Evolutionary conservation across 35 echinoderm and acorn worm genomes (phyloP), one percentile per base, ranked within the genome.

Genomic region (Stichopus chloronotus): DNA sequence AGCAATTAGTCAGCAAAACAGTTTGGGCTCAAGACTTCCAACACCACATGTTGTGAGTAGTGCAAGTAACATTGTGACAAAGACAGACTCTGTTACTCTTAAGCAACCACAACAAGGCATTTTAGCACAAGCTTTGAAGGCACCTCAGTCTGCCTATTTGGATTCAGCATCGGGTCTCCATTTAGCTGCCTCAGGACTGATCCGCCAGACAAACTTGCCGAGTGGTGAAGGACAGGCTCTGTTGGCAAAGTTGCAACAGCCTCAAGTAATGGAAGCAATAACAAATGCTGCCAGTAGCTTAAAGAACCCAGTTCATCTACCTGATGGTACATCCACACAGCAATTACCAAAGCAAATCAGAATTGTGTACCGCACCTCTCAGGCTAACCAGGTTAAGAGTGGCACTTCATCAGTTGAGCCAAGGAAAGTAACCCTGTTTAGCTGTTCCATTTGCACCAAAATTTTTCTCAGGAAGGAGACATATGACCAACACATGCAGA

Each of bases 381-480:
- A 76, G 57, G 19, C 69, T 10, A 91, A 72, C 59, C 69, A 91
- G 90, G 53, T 43, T 5, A 91, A 78, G 12, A n/a, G 24, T 30
- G 25, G 5, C 55, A 65, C 17, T 23, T 6, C 5, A 22, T 12
- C 69, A 12, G 79, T 20, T 65, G 52, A 91, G 54, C 72, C 90
- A 25, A 78, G 76, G 76, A 91, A 91, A 59, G 90, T 91, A 17
- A 79, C 69, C n/a, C 25, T 91, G 7, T 91, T 91, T 72, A 91
- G 76, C 72, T 91, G 90, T 77, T 79, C 90, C 11, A 19, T 79
- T 58, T 91, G 90, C 76, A 78, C 90, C 16, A 91, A 91, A 52
- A 79, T 94, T 23, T 94, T 94, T n/a, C 89, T 94, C 17, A 82
- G 60, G 52, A 82, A 87, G 86, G 94, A 94, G 61, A 77, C 94